phyloP scores from a whole-genome alignment of 2,888 invertebrate genomes.

The Lissonota sp. region DNA sequence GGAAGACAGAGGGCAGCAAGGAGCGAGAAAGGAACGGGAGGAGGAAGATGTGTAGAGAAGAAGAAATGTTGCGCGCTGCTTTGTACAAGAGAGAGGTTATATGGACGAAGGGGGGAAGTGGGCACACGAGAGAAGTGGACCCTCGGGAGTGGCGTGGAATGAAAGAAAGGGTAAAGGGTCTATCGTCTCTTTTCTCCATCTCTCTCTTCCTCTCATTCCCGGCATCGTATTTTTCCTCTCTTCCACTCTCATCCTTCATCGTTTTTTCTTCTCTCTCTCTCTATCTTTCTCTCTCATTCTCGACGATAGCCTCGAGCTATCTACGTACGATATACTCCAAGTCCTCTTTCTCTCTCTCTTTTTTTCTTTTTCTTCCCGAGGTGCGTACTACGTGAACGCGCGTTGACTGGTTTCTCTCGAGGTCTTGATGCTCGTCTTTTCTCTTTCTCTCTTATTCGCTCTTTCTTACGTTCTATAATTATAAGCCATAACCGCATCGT shows the following conservation, averaged over 20 bases:
- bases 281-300: slow-evolving; percentile 40
- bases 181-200: slow-evolving; percentile 29
- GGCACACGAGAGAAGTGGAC: slow-evolving; percentile 65
- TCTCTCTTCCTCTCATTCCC: slow-evolving; percentile 10
- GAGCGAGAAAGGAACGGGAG: slow-evolving; percentile 56
- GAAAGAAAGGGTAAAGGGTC: slow-evolving; percentile 61
- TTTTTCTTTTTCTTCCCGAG: slow-evolving; percentile 19
- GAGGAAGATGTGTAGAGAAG: slow-evolving; percentile 60
- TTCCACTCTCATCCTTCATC: slow-evolving; percentile 1
- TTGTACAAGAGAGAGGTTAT: slow-evolving; percentile 20
- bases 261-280: slow-evolving; percentile 9
- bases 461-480: slow-evolving; percentile 73
- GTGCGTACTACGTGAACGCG: slow-evolving; percentile 46
- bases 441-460: slow-evolving; percentile 5
- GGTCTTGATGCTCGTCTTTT: too few species aligned
- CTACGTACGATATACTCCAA: slow-evolving; percentile 26
- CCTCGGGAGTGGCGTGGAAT: slow-evolving; percentile 61
- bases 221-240: not conserved
- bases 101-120: slow-evolving; percentile 50
- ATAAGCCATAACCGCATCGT: slow-evolving; percentile 80
- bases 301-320: slow-evolving; percentile 49
- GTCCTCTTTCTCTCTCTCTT: not conserved
- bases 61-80: slow-evolving; percentile 25
- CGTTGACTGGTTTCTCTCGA: slow-evolving; percentile 69
- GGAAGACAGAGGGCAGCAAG: slow-evolving; percentile 68